phyloP scores from a whole-genome alignment of 1,140 invertebrate genomes.

The Nasonia longicornis region DNA sequence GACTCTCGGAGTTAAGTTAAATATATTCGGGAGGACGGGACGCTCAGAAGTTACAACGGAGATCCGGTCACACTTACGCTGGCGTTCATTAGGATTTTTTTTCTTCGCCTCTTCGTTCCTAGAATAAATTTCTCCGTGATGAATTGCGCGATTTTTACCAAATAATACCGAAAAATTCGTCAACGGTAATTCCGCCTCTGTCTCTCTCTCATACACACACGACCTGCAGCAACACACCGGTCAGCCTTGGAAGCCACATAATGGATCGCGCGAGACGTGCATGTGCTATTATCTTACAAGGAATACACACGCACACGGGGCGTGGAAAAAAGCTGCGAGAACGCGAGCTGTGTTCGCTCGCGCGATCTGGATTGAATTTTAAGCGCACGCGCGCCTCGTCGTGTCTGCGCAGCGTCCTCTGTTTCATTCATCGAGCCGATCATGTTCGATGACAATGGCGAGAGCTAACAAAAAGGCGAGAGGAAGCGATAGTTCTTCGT shows the following conservation, averaged over 20 bases:
- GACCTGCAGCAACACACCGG: neutral
- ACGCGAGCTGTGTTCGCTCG: neutral
- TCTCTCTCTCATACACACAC: neutral
- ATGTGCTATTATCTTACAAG: neutral
- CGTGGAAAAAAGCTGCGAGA: neutral
- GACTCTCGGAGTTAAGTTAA: no score
- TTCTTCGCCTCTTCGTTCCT: neutral
- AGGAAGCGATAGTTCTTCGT: neutral
- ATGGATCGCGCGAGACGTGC: conserved; percentile 32
- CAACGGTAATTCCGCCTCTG: neutral
- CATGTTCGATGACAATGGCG: neutral
- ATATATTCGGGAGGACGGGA: neutral
- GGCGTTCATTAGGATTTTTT: neutral
- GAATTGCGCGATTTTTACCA: neutral
- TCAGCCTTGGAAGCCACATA: conserved; percentile 8
- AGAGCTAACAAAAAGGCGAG: neutral
- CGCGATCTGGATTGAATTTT: conserved; percentile 39
- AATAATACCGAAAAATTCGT: conserved; percentile 1
- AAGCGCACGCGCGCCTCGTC: neutral
- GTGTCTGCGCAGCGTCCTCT: neutral
- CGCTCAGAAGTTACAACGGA: neutral
- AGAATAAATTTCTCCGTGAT: neutral
- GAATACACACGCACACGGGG: neutral
- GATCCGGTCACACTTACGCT: neutral
- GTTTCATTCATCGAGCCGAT: neutral